Evolutionary conservation across 2,797 vertebrate genomes (phyloP), one percentile per base, ranked within the genome.

Genomic region (Intellagama lesueurii): DNA sequence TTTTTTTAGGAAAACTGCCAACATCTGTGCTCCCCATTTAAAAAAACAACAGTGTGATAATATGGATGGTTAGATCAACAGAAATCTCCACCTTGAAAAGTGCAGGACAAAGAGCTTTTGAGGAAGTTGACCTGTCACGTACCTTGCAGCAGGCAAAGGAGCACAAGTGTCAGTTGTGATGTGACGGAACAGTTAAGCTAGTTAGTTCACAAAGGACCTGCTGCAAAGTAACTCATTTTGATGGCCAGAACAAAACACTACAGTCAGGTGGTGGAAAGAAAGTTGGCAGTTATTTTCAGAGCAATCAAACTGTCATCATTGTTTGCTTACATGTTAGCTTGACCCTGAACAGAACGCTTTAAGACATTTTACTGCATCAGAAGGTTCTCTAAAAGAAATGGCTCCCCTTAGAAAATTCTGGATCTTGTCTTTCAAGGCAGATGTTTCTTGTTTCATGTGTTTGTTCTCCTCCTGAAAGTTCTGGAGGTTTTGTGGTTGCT

Each of bases 401-500:
- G 5, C 44, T 49, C 77, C 1, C 83, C 86, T 68, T 87, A 70
- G 70, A 56, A 64, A 70, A 72, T 68, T 26, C 40, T 44, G 28
- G 88, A 85, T 5, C 4, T 88, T 40, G 19, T n/a, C 0, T 40
- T 83, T 87, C 85, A 52, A 30, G 19, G 78, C n/a, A n/a, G 70
- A 68, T 91, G 1, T 40, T 85, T 16, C 0, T 82, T 86, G 30
- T 89, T 73, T 91, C 28, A 66, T 70, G 7, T 4, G 52, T 85
- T 70, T 84, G 35, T 89, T 89, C 28, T 35, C 2, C 68, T 89
- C 85, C 44, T 66, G 49, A 79, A 75, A 72, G 30, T 49, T 81
- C 69, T 80, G 49, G 66, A 87, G 81, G 7, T 19, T 7, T 22
- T 73, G 16, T 0, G 66, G 88, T 93, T 80, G 9, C 14, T 11